Percentiles rank a stretch among this genome's conserved stretches.
phyloP scores from a whole-genome alignment of 2,888 invertebrate genomes.

The Chymomyza amoena region DNA sequence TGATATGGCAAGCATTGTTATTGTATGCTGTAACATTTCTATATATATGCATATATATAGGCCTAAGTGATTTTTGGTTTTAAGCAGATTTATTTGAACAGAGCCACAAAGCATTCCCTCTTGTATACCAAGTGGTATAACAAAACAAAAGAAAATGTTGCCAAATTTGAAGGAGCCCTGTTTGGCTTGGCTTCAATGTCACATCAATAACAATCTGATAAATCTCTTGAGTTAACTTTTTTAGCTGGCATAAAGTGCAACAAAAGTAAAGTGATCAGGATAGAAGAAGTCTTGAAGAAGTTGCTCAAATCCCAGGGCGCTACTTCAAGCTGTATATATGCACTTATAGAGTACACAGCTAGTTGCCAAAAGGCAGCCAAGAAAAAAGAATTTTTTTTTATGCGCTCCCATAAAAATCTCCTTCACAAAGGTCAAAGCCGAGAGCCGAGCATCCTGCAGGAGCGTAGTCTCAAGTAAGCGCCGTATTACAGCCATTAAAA shows the following conservation, averaged over 20 bases:
- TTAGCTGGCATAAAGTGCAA: not conserved
- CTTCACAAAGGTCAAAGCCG: slow-evolving; percentile 68
- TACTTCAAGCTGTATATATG: not conserved
- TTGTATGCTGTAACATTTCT: not conserved
- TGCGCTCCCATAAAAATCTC: slow-evolving; percentile 46
- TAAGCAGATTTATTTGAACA: slow-evolving; percentile 52
- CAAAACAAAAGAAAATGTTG: not conserved
- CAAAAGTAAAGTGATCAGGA: not conserved
- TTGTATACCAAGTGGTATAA: slow-evolving; percentile 25
- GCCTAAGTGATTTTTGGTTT: slow-evolving; percentile 52
- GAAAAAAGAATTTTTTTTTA: not conserved
- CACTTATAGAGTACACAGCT: not conserved
- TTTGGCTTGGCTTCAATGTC: slow-evolving; percentile 15
- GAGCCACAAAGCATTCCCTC: slow-evolving; percentile 27
- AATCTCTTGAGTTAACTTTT: slow-evolving; percentile 2
- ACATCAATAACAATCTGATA: slow-evolving; percentile 20
- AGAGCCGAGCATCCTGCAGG: slow-evolving; percentile 36
- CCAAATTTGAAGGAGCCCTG: not conserved
- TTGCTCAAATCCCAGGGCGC: not conserved
- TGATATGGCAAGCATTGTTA: not conserved
- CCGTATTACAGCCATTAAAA: slow-evolving; percentile 1
- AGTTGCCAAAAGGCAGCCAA: not conserved
- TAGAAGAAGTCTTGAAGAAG: too few relatives aligned
- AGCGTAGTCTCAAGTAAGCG: not conserved
- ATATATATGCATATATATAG: not conserved